phyloP scores from a whole-genome alignment of 64 coral and sea anemone genomes.

The Actinia equina region DNA sequence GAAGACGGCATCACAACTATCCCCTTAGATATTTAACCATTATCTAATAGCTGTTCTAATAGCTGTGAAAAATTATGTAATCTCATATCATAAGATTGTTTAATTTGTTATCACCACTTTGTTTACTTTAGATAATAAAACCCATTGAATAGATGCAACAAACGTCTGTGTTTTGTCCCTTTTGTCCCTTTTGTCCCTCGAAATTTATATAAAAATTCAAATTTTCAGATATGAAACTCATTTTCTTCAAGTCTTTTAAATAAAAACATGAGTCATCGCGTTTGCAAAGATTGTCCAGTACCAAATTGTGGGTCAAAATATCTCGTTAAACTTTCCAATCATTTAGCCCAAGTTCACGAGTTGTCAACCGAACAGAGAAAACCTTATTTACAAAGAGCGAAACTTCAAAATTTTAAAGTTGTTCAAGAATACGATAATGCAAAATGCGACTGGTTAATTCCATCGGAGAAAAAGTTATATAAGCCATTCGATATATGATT shows the following conservation, averaged over 20 bases:
- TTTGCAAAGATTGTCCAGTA: neutral
- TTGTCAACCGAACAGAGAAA: conserved; percentile 24
- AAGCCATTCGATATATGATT: no score
- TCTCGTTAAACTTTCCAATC: neutral
- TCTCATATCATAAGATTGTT: no score
- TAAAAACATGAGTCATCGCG: neutral
- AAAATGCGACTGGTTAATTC: neutral
- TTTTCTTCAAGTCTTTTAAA: no score
- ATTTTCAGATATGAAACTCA: no score
- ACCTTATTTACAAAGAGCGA: neutral
- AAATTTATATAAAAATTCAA: no score
- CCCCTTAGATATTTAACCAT: conserved; percentile 42
- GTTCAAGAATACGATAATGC: neutral
- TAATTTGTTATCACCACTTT: no score
- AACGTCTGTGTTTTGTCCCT: no score
- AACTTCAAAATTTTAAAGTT: conserved; percentile 18
- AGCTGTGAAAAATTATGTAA: no score
- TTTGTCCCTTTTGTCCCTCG: no score
- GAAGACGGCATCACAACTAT: conserved; percentile 48
- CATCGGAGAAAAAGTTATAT: neutral
- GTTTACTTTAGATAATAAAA: no score
- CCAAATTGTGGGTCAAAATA: conserved; percentile 4
- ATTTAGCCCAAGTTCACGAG: conserved; percentile 12
- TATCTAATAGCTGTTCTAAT: no score
- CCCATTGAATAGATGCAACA: no score